Evolutionary conservation across 2,113 vertebrate genomes (phyloP).

Genomic region (Nesogale talazaci): DNA sequence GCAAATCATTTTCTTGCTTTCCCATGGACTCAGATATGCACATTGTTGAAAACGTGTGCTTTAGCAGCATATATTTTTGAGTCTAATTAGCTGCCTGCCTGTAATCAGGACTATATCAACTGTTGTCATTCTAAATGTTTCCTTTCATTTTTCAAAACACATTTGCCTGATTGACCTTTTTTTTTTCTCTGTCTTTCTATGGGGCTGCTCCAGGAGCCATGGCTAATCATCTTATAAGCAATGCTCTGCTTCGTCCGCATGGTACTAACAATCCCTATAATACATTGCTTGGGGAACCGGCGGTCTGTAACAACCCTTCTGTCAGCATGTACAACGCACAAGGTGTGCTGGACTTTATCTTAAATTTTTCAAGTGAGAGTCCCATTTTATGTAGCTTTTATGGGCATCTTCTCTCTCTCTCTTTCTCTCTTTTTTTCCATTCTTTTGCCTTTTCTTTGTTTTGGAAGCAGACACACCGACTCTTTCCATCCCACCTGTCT

Average conservation of each 20-base stretch:
- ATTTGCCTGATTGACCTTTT: conserved; percentile 96
- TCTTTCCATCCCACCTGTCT: conserved; percentile 38
- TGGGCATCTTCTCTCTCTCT: conserved; percentile 80
- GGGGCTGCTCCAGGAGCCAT: conserved; percentile 99
- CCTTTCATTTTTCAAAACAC: conserved; percentile 89
- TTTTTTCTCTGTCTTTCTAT: conserved; percentile 95
- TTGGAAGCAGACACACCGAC: conserved; percentile 79
- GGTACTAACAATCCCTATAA: conserved; percentile 99
- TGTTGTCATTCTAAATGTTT: conserved; percentile 93
- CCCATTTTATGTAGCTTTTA: conserved; percentile 87
- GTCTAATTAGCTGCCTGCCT: conserved; percentile 87
- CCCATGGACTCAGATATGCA: conserved; percentile 82
- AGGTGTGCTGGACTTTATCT: conserved; percentile 96
- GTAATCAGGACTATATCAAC: conserved; percentile 89
- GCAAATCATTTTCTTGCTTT: conserved; percentile 84
- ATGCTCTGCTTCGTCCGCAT: conserved; percentile 99
- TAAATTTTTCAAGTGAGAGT: conserved; percentile 88
- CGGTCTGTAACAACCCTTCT: conserved; percentile 99
- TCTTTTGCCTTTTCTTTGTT: conserved; percentile 71
- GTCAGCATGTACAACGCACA: conserved; percentile 99
- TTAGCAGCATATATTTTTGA: conserved; percentile 83
- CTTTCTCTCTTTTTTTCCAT: conserved; percentile 34
- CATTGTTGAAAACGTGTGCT: conserved; percentile 85
- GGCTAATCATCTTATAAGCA: conserved; percentile 99
- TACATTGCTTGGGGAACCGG: conserved; percentile 99